These are phyloP conservation scores for Tipula confusa DNA, from an alignment of 2,888 invertebrate genomes.

Conservation along the genomic window DNA sequence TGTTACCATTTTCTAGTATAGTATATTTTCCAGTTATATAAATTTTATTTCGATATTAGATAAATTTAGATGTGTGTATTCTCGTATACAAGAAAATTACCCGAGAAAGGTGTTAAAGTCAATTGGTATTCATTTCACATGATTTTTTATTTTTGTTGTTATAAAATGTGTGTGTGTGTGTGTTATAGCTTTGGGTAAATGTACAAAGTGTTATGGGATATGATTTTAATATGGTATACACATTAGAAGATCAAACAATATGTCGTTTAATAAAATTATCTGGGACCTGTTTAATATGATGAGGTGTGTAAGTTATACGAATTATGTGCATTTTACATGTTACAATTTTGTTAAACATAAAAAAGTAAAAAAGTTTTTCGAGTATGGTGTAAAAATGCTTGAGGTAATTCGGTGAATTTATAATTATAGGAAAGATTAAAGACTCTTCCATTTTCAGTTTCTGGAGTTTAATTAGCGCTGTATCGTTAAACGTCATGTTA, in stretches of 20 bases:
- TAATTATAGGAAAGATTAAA: too few relatives aligned
- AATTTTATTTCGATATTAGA: conserved; percentile 7
- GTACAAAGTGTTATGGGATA: neutral
- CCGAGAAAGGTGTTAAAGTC: neutral
- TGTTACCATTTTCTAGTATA: neutral
- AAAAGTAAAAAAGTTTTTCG: too few relatives aligned
- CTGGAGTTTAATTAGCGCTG: too few relatives aligned
- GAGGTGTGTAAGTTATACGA: neutral
- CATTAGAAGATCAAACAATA: neutral
- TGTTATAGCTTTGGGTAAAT: neutral
- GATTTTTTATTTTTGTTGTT: neutral
- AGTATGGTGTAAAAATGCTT: too few relatives aligned
- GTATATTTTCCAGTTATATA: neutral
- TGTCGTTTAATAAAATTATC: neutral
- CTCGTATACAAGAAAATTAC: neutral
- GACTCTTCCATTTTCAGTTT: too few relatives aligned
- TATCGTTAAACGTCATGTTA: too few relatives aligned
- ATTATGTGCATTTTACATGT: too few relatives aligned
- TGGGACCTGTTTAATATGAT: neutral
- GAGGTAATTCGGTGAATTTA: too few relatives aligned
- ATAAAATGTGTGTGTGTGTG: neutral
- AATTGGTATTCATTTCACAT: conserved; percentile 20
- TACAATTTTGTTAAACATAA: too few relatives aligned
- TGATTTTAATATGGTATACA: neutral
- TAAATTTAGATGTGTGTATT: neutral